Percentiles rank a stretch among this genome's conserved stretches.
Conservation (phyloP, 2,797 vertebrate genomes). For the Pseudocheirus occidentalis region DNA sequence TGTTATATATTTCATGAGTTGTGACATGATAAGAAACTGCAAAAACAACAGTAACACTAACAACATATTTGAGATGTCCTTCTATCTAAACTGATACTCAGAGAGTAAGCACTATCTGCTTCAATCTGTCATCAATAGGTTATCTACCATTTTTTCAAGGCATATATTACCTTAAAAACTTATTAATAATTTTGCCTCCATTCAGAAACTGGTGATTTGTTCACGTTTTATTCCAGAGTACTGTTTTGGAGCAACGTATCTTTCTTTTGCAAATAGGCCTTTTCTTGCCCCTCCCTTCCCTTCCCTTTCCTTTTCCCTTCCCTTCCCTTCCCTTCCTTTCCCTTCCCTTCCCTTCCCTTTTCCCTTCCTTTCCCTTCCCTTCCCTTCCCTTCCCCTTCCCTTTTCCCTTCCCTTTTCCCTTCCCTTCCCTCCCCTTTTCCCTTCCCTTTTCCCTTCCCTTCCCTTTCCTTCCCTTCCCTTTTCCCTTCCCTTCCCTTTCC, state of each 20-base stretch:
- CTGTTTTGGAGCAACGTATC: not conserved
- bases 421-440: too few species aligned
- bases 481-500: not conserved
- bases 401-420: not conserved
- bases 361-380: conserved; percentile 28
- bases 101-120: not conserved
- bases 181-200: conserved; percentile 3
- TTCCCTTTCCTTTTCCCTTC: not conserved
- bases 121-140: not conserved
- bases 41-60: not conserved
- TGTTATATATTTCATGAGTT: not conserved
- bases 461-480: conserved; percentile 58
- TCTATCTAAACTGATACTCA: not conserved
- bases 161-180: not conserved
- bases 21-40: not conserved
- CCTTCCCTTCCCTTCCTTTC: not conserved
- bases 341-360: conserved; percentile 40
- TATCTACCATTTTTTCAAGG: not conserved
- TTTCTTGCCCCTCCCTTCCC: conserved; percentile 27
- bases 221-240: not conserved
- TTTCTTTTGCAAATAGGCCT: not conserved
- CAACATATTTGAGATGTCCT: not conserved
- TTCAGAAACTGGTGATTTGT: not conserved
- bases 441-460: conserved; percentile 31
- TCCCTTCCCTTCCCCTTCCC: not conserved